phyloP scores from a whole-genome alignment of 2,888 invertebrate genomes.

The Gastracanthus pulcherrimus region DNA sequence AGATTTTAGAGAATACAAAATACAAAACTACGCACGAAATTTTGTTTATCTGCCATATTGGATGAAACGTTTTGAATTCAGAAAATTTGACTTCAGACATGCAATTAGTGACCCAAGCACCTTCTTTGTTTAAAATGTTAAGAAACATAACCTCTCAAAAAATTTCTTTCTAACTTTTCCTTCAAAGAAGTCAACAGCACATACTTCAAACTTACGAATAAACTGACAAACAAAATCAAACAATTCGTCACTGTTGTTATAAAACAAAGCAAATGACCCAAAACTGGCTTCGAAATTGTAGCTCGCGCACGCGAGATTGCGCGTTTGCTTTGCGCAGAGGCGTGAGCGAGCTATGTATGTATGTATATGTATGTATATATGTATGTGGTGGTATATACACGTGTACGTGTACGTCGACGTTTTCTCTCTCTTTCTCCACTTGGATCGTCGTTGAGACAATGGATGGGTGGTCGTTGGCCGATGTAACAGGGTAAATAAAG shows the following conservation, averaged over 20 bases:
- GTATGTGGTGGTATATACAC: not conserved
- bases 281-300: not conserved
- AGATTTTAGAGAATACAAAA: too few relatives aligned
- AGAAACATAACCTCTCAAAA: too few relatives aligned
- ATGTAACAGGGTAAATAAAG: constrained; percentile 35
- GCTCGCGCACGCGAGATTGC: too few relatives aligned
- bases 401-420: not conserved
- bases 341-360: not conserved
- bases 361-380: not conserved
- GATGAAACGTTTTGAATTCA: too few relatives aligned
- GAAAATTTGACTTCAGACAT: too few relatives aligned
- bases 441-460: not conserved
- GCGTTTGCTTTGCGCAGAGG: not conserved
- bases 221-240: not conserved
- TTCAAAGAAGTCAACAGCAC: too few relatives aligned
- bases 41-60: too few relatives aligned
- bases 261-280: not conserved
- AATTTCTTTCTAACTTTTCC: too few relatives aligned
- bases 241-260: not conserved
- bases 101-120: too few relatives aligned
- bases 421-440: not conserved
- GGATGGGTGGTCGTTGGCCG: constrained; percentile 10
- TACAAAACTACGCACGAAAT: too few relatives aligned
- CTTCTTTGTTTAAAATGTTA: too few relatives aligned
- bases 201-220: not conserved